A percentile compares a stretch with the other conserved stretches of the same genome.
Conservation (phyloP, 2,797 vertebrate genomes). For the Atherinosoma microstoma region DNA sequence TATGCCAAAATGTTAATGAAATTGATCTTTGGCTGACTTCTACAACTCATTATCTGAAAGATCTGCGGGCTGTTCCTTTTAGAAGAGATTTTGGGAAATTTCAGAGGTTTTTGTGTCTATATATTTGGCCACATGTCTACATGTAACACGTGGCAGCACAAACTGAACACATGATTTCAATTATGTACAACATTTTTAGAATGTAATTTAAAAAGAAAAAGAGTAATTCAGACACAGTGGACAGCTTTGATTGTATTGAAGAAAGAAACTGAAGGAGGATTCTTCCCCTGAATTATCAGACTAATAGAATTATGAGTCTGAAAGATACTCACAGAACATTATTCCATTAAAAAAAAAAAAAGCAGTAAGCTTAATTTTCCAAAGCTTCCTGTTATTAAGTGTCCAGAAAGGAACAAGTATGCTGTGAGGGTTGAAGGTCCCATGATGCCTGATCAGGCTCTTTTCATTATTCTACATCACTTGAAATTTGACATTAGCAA, state of each 20-base stretch:
- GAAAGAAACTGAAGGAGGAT: conserved; percentile 1
- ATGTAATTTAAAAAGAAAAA: neutral
- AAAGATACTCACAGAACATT: conserved; percentile 2
- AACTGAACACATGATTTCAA: conserved; percentile 18
- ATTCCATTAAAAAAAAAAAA: neutral
- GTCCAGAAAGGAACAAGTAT: neutral
- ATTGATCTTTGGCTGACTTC: conserved; percentile 59
- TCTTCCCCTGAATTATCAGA: conserved; percentile 18
- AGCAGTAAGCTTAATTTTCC: neutral
- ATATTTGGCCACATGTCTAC: conserved; percentile 1
- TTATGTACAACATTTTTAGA: conserved; percentile 7
- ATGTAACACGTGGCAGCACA: fast-evolving
- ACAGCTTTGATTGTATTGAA: conserved; percentile 11
- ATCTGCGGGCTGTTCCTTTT: conserved; percentile 32
- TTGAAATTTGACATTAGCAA: neutral
- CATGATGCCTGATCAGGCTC: neutral
- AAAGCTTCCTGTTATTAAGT: neutral
- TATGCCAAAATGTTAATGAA: conserved; percentile 66
- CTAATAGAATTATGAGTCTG: conserved; percentile 11
- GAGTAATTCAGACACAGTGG: conserved; percentile 18
- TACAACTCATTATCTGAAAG: conserved; percentile 48
- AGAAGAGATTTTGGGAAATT: conserved; percentile 44
- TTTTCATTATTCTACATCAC: neutral
- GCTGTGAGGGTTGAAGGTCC: neutral
- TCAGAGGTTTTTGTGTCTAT: neutral